Percentiles rank a stretch among this genome's conserved stretches.
phyloP scores from a whole-genome alignment of 1,140 invertebrate genomes.

The Apis dorsata region DNA sequence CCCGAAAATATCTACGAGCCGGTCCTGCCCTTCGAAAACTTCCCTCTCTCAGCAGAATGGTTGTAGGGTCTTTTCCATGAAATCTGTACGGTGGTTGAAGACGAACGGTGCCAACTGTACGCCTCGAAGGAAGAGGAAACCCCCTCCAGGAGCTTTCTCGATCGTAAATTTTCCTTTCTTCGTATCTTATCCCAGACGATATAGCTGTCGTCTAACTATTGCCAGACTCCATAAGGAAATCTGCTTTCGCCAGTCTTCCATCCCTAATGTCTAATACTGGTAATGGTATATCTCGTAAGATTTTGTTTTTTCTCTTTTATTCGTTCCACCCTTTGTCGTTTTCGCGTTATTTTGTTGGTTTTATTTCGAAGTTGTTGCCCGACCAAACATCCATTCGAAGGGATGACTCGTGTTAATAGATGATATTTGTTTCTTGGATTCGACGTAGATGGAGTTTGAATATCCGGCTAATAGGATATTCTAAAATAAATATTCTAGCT shows the following conservation, averaged over 20 bases:
- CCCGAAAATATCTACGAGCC: constrained; percentile 35
- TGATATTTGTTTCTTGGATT: neutral
- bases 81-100: neutral
- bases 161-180: constrained; percentile 20
- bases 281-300: neutral
- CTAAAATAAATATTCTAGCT: constrained; percentile 22
- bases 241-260: neutral
- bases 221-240: constrained; percentile 21
- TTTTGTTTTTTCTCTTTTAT: neutral
- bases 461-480: constrained; percentile 20
- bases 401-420: neutral
- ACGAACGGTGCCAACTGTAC: constrained; percentile 42
- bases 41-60: constrained; percentile 41
- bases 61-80: neutral
- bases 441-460: constrained; percentile 7
- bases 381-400: neutral
- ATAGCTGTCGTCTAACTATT: constrained; percentile 15
- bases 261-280: neutral
- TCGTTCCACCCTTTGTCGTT: neutral
- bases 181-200: constrained; percentile 13
- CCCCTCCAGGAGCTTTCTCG: neutral
- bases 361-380: neutral
- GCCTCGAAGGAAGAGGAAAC: neutral
- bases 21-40: constrained; percentile 30
- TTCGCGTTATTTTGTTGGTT: neutral